phyloP scores from a whole-genome alignment of 1,140 invertebrate species.

The Achroia grisella region DNA sequence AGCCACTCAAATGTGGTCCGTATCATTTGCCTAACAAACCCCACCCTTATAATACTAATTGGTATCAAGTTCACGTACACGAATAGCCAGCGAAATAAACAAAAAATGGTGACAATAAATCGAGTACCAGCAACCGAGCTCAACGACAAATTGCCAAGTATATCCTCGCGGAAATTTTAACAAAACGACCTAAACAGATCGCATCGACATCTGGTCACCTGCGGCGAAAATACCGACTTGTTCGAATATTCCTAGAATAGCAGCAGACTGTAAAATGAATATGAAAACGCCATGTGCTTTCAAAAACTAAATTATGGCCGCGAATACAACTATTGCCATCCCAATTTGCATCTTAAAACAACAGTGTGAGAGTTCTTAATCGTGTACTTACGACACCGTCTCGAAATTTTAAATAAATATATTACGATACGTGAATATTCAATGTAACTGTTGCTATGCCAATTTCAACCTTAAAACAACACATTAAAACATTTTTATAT shows the following conservation, averaged over 20 bases:
- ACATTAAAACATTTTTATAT: too few species aligned
- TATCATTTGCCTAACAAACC: conserved; percentile 5
- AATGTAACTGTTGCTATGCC: too few species aligned
- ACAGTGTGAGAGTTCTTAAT: too few species aligned
- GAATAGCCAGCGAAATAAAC: conserved; percentile 10
- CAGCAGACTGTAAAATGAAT: conserved; percentile 68
- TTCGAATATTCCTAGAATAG: conserved; percentile 69
- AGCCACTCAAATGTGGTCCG: too few species aligned
- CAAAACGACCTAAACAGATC: conserved; percentile 12
- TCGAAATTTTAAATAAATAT: too few species aligned
- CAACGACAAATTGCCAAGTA: conserved; percentile 8
- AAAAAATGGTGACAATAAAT: conserved; percentile 6
- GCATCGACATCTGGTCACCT: conserved; percentile 63
- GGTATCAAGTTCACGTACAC: conserved; percentile 8
- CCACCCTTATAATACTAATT: conserved; percentile 5
- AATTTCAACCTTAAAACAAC: too few species aligned
- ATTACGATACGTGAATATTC: too few species aligned
- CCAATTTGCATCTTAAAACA: neutral
- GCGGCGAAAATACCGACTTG: conserved; percentile 53
- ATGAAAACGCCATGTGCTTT: conserved; percentile 56
- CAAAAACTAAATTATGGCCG: conserved; percentile 36
- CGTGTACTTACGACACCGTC: too few species aligned
- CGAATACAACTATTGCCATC: neutral
- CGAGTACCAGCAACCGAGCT: conserved; percentile 2
- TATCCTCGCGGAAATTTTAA: conserved; percentile 10